Base-by-base conservation (phyloP, 2,113 vertebrate genomes). In the Malurus elegans region DNA sequence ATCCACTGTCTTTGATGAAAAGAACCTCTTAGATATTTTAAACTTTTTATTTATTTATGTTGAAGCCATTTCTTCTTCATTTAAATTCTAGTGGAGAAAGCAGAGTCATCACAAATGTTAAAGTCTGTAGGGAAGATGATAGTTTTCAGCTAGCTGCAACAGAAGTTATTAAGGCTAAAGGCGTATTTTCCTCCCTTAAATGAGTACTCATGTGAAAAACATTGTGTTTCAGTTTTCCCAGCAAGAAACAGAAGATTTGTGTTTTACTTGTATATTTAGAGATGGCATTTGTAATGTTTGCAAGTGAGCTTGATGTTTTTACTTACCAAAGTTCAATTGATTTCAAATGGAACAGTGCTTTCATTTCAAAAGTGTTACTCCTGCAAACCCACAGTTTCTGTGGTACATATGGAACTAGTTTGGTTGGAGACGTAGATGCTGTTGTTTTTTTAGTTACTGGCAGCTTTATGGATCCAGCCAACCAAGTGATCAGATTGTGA, bases 31-130 rank as follows among this genome's bases (percentile, higher is more conserved):
- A 45, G 61, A 73, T 54, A 79, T 95, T 76, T 95, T 72, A 79
- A 90, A 85, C 67, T 90, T 78, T 71, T 85, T 90, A 88, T 95
- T 95, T 94, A 90, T 96, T 96, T 94, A 86, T 90, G 28, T 73
- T 42, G 54, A 83, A 96, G 31, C 32, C 29, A 32, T 90, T 79
- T 79, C 47, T 88, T 93, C 67, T 82, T 92, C 67, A 62, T 96
- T 95, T 76, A 80, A 94, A 93, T 94, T 94, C 88, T 61, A 3
- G 28, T 67, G 51, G 65, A 90, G 91, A 88, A 82, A 83, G 75
- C 79, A 90, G 70, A 90, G 69, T 51, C 76, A 83, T 66, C 64
- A 34, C 54, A 83, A 92, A 90, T 76, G 38, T 76, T 83, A 32
- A 32, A 64, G 42, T 61, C n/a, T 88, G 23, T 79, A 62, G 47